Evolutionary conservation across 2,113 vertebrate species (phyloP), one percentile per base, ranked within the genome.

Genomic region (Tragelaphus imberbis): DNA sequence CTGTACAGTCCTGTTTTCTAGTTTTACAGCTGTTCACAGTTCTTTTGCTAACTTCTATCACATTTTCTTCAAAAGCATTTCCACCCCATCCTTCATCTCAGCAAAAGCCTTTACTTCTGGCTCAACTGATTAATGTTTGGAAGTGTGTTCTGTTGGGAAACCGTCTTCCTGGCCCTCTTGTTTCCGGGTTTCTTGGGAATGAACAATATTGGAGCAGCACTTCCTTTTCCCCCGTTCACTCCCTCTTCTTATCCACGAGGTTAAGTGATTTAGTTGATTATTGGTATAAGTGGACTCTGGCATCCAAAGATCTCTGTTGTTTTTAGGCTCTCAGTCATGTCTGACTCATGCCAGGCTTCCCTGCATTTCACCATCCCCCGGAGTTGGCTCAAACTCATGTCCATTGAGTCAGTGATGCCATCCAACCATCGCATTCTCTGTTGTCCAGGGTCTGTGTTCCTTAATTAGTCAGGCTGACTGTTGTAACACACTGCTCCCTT

Each of bases 31-130:
- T 63, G 88, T 77, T 97, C 51, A 95, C 82, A 93, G 89, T 97
- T 91, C 93, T 97, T 97, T 97, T 98, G 96, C 94, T 97, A 97
- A 98, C 90, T 97, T 82, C 75, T 68, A 87, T 93, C 55, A 68
- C 63, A 71, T 92, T 97, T 96, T 87, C 86, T 93, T 86, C 58
- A 28, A 61, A 86, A 96, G 88, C 51, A 36, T 94, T 97, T 93
- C 77, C 25, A 95, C 49, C 44, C 84, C 68, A 79, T 79, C 81
- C 80, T 97, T 94, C 84, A 51, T 88, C 80, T 96, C 95, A 71
- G 94, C 94, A 95, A 96, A 97, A 97, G 71, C 51, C 58, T 95
- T 91, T 81, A 28, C 61, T 97, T 90, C 40, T 13, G 51, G 40
- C 30, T 97, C 96, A 91, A 68, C 36, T 90, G 58, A 98, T 61